Base-by-base conservation (phyloP, 2,797 vertebrate genomes). In the Pangasius mekongensis region DNA sequence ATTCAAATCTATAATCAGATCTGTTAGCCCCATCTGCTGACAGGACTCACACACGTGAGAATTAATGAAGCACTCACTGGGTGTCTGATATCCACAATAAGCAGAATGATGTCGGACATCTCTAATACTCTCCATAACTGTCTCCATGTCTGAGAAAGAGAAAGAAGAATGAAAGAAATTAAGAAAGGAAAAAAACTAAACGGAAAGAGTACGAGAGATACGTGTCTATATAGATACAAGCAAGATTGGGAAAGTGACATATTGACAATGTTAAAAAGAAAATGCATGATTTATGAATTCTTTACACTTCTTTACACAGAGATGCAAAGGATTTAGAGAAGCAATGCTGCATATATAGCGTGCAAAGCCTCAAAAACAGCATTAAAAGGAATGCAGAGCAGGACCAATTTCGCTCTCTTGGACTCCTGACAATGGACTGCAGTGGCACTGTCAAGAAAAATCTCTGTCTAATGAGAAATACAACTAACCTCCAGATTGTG, bases 41-140 rank as follows among this genome's bases (percentile, higher is more conserved):
- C 49, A 58, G 30, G 33, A 60, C 67, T 4, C 52, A 58, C 66
- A 85, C 49, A 56, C 33, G n/a, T n/a, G n/a, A 43, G n/a, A 47
- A 60, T 49, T 39, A 83, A 39, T 24, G 18, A 76, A 76, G 13
- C 80, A 95, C 96, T 92, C 93, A 99, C 98, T 18, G 98, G 97
- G 91, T 98, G 97, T 87, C 98, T 96, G 87, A 98, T 96, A 76
- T 99, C 98, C 62, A 98, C 97, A 69, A 99, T 97, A 60, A 99
- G 95, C 56, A 99, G 94, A 83, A 99, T 90, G 47, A 99, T 87
- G 74, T 99, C 98, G 0, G 98, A 98, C 98, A 99, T 99, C 91
- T 99, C 98, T 85, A 99, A 91, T 64, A 99, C 98, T 84, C 98
- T 95, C 98, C 98, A 99, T 9, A 99, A 94, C 92, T 99, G 98